Evolutionary conservation across 2,113 vertebrate genomes (phyloP), one percentile per base, ranked within the genome.

Genomic region (Carollia perspicillata): DNA sequence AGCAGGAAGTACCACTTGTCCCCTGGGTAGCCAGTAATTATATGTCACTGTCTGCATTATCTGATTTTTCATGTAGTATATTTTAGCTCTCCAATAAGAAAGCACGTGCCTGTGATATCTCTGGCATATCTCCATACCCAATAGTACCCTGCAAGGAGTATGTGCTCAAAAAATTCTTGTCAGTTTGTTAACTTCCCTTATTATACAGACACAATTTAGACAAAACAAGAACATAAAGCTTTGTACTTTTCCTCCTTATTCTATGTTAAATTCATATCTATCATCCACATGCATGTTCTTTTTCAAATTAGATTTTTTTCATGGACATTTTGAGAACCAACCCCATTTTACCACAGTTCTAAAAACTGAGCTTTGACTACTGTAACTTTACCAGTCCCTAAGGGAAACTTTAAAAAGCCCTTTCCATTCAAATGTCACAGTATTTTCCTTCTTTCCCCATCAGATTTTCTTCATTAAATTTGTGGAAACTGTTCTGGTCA

Each of bases 221-320:
- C 8, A 94, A 91, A 81, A 75, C 40, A 9, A 58, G 6, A 95
- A 20, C 4, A 69, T 2, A 6, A 87, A 92, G 18, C 8, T 90
- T 79, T 95, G 30, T 26, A 71, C 53, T 40, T 92, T 92, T 93
- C 51, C 22, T 90, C 22, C 33, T 28, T 11, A 74, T 4, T 79
- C 49, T 49, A 33, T 30, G 66, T 96, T 94, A 83, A 92, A 68
- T 7, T 66, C 40, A 22, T 4, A 9, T 40, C 35, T 80, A 35
- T 89, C n/a, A 96, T 74, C 28, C 47, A 77, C 35, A 26, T 30
- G 10, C 35, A 68, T 72, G 91, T 44, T 80, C 8, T 79, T 92
- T 69, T 42, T 93, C 40, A 93, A 93, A 66, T 86, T 69, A n/a
- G 33, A 78, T 87, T 40, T 88, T 79, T 87, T 91, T 26, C 18